phyloP scores from a whole-genome alignment of 2,888 invertebrate genomes.

The Cheilosia vernalis region DNA sequence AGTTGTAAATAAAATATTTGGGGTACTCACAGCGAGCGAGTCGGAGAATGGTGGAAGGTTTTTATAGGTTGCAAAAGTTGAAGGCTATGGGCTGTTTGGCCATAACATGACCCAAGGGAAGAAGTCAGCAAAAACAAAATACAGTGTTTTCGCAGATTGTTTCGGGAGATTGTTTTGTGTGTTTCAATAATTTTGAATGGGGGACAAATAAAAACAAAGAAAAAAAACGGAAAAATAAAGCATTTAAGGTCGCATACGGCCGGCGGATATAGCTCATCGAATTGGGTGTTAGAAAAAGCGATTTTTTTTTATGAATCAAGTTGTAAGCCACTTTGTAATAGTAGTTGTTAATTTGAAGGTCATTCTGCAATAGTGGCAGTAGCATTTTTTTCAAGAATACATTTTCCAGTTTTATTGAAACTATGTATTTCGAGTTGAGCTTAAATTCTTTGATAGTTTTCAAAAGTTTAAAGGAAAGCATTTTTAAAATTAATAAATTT shows the following conservation, averaged over 20 bases:
- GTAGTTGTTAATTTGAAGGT: too few species aligned
- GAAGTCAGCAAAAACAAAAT: slow-evolving; percentile 63
- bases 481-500: too few species aligned
- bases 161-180: slow-evolving; percentile 47
- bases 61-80: slow-evolving; percentile 45
- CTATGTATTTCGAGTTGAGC: too few species aligned
- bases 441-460: too few species aligned
- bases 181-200: slow-evolving; percentile 20
- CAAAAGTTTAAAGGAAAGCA: too few species aligned
- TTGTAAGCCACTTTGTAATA: too few species aligned
- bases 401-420: too few species aligned
- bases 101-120: slow-evolving; percentile 69
- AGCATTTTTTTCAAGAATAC: too few species aligned
- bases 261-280: slow-evolving; percentile 42
- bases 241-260: slow-evolving; percentile 53
- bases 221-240: slow-evolving; percentile 39
- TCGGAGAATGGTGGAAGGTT: slow-evolving; percentile 27
- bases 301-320: background rate
- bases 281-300: background rate
- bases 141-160: slow-evolving; percentile 55
- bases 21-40: slow-evolving; percentile 21
- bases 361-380: too few species aligned
- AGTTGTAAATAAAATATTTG: slow-evolving; percentile 62
- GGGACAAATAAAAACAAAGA: background rate
- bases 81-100: slow-evolving; percentile 54